These are phyloP conservation scores for Plusia festucae DNA, from an alignment of 2,888 invertebrate genomes.

Conservation along the genomic window DNA sequence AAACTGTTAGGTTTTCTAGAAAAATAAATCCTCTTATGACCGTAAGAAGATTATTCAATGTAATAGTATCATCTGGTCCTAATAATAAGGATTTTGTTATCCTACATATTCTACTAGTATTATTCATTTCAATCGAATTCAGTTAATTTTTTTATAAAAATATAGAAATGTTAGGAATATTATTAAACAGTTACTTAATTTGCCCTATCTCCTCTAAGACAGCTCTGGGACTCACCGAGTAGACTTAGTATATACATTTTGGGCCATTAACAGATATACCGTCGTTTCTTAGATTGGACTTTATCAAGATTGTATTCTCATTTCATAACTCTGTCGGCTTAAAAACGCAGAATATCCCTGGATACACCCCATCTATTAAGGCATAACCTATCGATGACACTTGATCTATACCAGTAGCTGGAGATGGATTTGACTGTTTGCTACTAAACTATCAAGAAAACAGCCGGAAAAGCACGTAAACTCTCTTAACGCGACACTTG, in stretches of 20 bases:
- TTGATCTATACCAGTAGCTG: neutral
- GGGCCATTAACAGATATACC: too few species aligned
- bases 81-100: too few species aligned
- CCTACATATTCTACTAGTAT: too few species aligned
- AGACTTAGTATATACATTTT: too few species aligned
- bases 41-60: too few species aligned
- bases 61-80: too few species aligned
- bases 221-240: too few species aligned
- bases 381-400: conserved; percentile 4
- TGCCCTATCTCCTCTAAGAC: neutral
- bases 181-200: neutral
- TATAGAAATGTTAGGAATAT: neutral
- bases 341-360: neutral
- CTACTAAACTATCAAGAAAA: neutral
- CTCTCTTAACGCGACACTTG: conserved; percentile 7
- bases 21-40: too few species aligned
- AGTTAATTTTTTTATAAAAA: too few species aligned
- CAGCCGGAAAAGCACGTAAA: neutral
- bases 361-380: neutral
- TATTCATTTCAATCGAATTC: too few species aligned
- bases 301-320: neutral
- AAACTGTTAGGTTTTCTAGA: too few species aligned
- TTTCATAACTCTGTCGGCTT: too few species aligned
- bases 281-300: neutral
- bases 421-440: neutral